Conservation (phyloP, 1,140 invertebrate species). For the Leptopilina boulardi region DNA sequence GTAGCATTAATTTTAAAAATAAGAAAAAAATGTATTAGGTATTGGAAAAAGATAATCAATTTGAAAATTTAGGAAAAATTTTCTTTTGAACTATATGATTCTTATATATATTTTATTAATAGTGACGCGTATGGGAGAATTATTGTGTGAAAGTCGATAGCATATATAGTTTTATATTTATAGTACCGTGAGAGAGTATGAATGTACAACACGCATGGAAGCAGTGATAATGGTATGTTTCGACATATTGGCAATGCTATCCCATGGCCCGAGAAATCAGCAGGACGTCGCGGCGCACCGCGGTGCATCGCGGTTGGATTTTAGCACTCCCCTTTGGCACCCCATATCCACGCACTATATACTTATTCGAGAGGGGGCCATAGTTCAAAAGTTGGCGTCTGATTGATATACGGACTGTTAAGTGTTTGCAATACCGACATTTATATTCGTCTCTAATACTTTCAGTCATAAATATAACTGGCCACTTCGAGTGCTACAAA, state of each 20-base stretch:
- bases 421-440: conserved; percentile 76
- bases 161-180: background rate
- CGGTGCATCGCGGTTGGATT: conserved; percentile 17
- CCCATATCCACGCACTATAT: conserved; percentile 50
- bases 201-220: background rate
- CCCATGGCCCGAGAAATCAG: conserved; percentile 50
- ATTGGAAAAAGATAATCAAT: no score
- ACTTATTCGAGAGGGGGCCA: conserved; percentile 55
- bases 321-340: conserved; percentile 40
- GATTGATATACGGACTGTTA: conserved; percentile 77
- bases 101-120: no score
- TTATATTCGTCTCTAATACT: conserved; percentile 75
- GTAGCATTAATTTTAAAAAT: no score
- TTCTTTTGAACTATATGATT: no score
- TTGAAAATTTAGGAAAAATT: no score
- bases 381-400: conserved; percentile 66
- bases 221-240: conserved; percentile 58
- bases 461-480: conserved; percentile 75
- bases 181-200: conserved; percentile 4
- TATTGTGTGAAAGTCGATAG: background rate
- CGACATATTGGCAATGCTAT: conserved; percentile 59
- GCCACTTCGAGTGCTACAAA: conserved; percentile 64
- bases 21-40: no score
- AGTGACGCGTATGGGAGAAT: background rate
- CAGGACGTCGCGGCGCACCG: conserved; percentile 54